phyloP scores from a whole-genome alignment of 2,797 vertebrate species.

The Phyllotis vaccarum region DNA sequence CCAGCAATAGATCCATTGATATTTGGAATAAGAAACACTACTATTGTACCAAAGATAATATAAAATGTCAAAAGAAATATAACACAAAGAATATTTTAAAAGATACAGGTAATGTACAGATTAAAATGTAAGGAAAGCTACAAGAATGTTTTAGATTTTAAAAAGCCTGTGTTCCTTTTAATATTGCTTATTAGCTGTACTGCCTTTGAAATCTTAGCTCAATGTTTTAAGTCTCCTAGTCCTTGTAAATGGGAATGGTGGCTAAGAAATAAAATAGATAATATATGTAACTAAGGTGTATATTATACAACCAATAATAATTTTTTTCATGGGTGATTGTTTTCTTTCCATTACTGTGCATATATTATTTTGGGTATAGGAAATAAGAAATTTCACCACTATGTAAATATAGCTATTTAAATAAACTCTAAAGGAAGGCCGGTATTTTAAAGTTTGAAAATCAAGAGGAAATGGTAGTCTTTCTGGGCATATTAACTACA shows the following conservation, averaged over 20 bases:
- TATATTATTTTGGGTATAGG: neutral
- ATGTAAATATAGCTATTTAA: constrained; percentile 46
- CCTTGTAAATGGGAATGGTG: constrained; percentile 50
- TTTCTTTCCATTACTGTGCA: neutral
- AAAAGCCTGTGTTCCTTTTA: neutral
- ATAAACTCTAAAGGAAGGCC: constrained; percentile 36
- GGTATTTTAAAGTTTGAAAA: constrained; percentile 28
- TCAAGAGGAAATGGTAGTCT: constrained; percentile 5
- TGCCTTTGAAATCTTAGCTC: constrained; percentile 30
- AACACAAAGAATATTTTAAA: neutral
- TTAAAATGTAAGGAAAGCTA: constrained; percentile 32
- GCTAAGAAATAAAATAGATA: constrained; percentile 40
- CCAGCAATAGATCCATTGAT: neutral
- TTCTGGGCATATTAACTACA: neutral
- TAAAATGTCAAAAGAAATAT: constrained; percentile 29
- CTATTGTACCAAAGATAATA: neutral
- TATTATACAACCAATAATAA: constrained; percentile 25
- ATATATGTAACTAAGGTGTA: neutral
- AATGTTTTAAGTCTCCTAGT: constrained; percentile 25
- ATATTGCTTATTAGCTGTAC: constrained; percentile 30
- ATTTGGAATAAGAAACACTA: neutral
- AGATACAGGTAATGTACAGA: neutral
- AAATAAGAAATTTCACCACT: neutral
- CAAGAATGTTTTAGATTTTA: constrained; percentile 45
- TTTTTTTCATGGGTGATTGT: neutral